Evolutionary conservation across 2,797 vertebrate genomes (phyloP).

Genomic region (Anguilla megastoma): DNA sequence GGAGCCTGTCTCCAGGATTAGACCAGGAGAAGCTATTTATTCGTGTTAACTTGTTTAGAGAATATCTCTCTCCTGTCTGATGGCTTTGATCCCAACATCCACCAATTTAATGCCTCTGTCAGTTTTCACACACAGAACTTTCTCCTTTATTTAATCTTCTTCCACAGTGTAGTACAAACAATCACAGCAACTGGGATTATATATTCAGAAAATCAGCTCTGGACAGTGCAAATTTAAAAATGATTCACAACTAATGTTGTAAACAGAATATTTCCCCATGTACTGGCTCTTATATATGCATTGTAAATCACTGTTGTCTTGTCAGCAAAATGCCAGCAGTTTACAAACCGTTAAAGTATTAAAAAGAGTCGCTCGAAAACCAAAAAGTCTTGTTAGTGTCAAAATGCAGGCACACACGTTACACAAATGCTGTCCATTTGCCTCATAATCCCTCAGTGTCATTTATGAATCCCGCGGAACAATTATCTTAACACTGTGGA

Average conservation of each 20-base stretch:
- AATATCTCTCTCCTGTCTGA: slow-evolving; percentile 60
- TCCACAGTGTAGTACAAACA: slow-evolving; percentile 22
- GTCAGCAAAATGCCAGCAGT: background rate
- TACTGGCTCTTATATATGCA: background rate
- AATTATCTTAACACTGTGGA: background rate
- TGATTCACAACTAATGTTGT: slow-evolving; percentile 15
- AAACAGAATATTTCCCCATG: slow-evolving; percentile 1
- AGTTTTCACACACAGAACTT: slow-evolving; percentile 46
- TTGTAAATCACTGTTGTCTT: background rate
- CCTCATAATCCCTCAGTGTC: background rate
- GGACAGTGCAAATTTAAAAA: slow-evolving; percentile 31
- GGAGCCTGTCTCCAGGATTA: slow-evolving; percentile 62
- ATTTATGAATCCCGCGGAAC: background rate
- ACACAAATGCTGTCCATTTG: background rate
- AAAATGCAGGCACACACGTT: background rate
- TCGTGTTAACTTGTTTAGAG: slow-evolving; percentile 54
- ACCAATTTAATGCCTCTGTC: slow-evolving; percentile 51
- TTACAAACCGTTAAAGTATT: background rate
- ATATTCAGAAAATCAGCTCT: slow-evolving; percentile 18
- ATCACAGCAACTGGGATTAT: slow-evolving; percentile 23
- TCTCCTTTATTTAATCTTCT: background rate
- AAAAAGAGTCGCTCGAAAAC: background rate
- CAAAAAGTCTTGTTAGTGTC: background rate
- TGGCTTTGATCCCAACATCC: slow-evolving; percentile 52
- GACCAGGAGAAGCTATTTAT: slow-evolving; percentile 62